Conservation (phyloP, 2,888 invertebrate species). For the Leptura quadrifasciata region DNA sequence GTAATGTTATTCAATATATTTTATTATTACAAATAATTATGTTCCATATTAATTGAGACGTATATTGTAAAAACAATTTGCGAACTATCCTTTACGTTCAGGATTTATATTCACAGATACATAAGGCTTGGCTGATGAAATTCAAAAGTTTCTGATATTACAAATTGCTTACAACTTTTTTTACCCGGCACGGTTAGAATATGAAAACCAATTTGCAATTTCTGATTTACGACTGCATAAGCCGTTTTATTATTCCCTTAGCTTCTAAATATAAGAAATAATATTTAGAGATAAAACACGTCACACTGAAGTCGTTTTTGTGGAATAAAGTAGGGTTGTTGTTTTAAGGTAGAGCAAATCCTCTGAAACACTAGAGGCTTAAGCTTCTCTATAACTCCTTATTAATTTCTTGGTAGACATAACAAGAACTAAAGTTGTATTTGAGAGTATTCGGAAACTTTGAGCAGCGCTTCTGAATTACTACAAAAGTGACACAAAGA, state of each 20-base stretch:
- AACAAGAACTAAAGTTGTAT: constrained; percentile 54
- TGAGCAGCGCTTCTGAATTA: constrained; percentile 49
- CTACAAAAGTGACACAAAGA: constrained; percentile 45
- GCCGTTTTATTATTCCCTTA: neutral
- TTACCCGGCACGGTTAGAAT: neutral
- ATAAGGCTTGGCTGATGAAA: neutral
- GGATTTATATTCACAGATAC: neutral
- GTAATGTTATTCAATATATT: no score
- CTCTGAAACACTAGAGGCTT: constrained; percentile 31
- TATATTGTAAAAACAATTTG: neutral
- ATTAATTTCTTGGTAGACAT: constrained; percentile 54
- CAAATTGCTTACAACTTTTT: neutral
- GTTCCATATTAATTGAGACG: no score
- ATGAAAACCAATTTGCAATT: neutral
- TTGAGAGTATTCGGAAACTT: constrained; percentile 46
- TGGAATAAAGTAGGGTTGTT: neutral
- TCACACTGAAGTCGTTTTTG: neutral
- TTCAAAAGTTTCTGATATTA: neutral
- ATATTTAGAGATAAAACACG: constrained; percentile 1
- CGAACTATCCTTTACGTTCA: neutral
- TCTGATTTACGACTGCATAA: neutral
- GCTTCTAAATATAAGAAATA: neutral
- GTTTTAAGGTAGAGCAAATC: constrained; percentile 33
- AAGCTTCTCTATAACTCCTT: constrained; percentile 58
- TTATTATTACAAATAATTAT: no score